These are phyloP conservation scores for Thinocorus orbignyianus DNA, from an alignment of 2,113 vertebrate genomes.

Conservation along the genomic window DNA sequence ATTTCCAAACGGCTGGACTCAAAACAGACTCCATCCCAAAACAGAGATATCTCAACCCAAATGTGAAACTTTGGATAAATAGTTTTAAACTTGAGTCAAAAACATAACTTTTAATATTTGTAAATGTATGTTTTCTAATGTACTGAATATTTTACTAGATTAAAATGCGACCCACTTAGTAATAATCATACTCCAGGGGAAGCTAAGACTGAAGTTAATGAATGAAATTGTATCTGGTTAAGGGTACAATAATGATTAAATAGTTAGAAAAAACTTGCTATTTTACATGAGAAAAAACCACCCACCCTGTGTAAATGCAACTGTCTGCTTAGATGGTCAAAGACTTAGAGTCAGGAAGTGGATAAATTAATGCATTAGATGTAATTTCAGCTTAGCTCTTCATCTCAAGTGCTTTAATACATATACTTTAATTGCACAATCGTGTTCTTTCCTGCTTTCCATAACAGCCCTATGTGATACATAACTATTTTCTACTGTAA, in stretches of 20 bases:
- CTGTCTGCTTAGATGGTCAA: not conserved
- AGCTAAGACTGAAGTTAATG: not conserved
- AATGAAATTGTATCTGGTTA: not conserved
- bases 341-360: not conserved
- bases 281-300: not conserved
- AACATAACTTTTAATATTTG: not conserved
- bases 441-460: conserved; percentile 27
- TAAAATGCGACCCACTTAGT: not conserved
- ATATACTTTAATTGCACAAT: not conserved
- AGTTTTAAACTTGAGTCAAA: not conserved
- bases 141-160: not conserved
- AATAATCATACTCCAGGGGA: not conserved
- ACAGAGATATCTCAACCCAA: not conserved
- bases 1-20: not conserved
- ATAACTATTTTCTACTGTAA: conserved; percentile 47
- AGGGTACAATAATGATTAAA: not conserved
- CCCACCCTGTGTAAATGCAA: not conserved
- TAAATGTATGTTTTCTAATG: not conserved
- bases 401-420: not conserved
- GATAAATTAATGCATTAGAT: not conserved
- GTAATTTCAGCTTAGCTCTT: conserved; percentile 9
- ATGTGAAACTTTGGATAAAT: not conserved
- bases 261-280: not conserved
- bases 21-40: not conserved
- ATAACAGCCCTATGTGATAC: not conserved